These are phyloP conservation scores for Alviniconcha marisindica DNA, from an alignment of 1,140 invertebrate genomes.

Conservation along the genomic window DNA sequence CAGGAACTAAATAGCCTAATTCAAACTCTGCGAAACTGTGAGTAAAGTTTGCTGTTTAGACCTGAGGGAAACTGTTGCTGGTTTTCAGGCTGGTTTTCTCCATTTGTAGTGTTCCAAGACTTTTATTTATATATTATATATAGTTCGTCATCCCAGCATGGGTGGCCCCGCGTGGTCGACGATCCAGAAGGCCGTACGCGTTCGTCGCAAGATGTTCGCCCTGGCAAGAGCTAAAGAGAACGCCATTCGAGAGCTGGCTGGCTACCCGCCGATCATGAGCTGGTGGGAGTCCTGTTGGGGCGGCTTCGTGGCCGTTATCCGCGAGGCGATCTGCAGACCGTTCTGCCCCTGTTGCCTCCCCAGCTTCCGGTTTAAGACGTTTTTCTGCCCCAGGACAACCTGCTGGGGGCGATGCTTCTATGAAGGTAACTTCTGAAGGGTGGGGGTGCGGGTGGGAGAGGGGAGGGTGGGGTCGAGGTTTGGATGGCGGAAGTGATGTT, in stretches of 20 bases:
- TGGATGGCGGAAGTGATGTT: background rate
- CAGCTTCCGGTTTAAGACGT: constrained; percentile 7
- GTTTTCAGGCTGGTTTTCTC: too few species aligned
- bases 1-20: too few species aligned
- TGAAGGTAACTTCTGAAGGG: background rate
- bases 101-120: too few species aligned
- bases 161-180: background rate
- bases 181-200: constrained; percentile 30
- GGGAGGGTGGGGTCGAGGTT: background rate
- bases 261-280: constrained; percentile 56
- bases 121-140: too few species aligned
- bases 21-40: too few species aligned
- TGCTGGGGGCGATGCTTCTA: constrained; percentile 29
- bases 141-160: too few species aligned
- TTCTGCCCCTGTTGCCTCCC: constrained; percentile 64
- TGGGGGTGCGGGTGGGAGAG: background rate
- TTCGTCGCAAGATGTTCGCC: constrained; percentile 27
- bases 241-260: constrained; percentile 55
- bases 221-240: constrained; percentile 59
- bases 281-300: constrained; percentile 56
- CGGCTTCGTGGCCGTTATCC: constrained; percentile 39
- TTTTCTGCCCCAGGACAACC: constrained; percentile 22
- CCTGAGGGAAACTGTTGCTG: too few species aligned
- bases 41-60: too few species aligned
- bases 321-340: constrained; percentile 48